These are phyloP conservation scores for Amazona guildingii DNA, from an alignment of 2,113 vertebrate species.

Conservation along the genomic window DNA sequence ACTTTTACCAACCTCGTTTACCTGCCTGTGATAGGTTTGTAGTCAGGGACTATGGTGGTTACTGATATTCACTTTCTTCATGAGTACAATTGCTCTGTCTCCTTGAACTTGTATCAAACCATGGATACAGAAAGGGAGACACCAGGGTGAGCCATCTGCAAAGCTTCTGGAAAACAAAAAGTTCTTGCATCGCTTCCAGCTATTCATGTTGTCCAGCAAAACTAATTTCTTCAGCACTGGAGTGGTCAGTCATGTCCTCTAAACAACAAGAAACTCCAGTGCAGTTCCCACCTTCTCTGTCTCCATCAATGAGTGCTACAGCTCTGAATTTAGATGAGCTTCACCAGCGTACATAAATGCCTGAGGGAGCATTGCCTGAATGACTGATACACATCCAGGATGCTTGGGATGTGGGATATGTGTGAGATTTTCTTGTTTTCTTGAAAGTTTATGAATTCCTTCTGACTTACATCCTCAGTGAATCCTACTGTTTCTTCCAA, in stretches of 20 bases:
- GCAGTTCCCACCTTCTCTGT: not conserved
- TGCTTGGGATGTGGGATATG: not conserved
- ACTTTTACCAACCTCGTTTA: not conserved
- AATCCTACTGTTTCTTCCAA: not conserved
- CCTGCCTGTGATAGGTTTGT: not conserved
- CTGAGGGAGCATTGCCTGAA: not conserved
- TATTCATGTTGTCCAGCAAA: not conserved
- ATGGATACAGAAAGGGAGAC: not conserved
- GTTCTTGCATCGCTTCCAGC: not conserved
- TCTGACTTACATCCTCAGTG: not conserved
- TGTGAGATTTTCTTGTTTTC: not conserved
- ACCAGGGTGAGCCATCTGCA: not conserved
- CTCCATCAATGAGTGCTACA: fast-evolving
- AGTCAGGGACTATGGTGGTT: not conserved
- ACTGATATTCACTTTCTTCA: not conserved
- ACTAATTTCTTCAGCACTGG: not conserved
- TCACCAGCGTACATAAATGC: not conserved
- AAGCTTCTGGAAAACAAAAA: not conserved
- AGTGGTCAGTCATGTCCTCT: fast-evolving
- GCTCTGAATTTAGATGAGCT: not conserved
- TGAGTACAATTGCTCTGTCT: not conserved
- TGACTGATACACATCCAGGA: not conserved
- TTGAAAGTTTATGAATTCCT: not conserved
- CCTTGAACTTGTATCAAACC: not conserved
- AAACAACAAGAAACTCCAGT: not conserved